phyloP scores from a whole-genome alignment of 2,888 invertebrate genomes.

The Pheosia gnoma region DNA sequence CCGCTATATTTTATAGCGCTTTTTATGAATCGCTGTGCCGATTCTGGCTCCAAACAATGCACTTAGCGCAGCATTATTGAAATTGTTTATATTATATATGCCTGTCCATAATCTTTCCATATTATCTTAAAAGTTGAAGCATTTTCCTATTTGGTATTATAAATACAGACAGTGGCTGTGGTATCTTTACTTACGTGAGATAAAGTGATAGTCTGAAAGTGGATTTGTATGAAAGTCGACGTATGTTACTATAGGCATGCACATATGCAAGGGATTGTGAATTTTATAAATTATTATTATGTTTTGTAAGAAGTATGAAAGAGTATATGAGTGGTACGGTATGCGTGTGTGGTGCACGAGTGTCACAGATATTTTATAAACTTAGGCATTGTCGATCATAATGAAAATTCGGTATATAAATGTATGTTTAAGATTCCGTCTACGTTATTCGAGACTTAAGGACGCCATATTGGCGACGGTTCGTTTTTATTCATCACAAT shows the following conservation, averaged over 20 bases:
- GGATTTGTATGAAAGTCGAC: conserved; percentile 65
- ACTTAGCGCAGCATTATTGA: conserved; percentile 70
- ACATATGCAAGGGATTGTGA: conserved; percentile 83
- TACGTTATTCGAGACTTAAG: conserved; percentile 67
- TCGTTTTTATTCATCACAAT: conserved; percentile 69
- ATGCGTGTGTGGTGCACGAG: conserved; percentile 58
- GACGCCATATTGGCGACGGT: conserved; percentile 79
- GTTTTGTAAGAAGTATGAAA: conserved; percentile 75
- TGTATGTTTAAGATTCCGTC: conserved; percentile 75
- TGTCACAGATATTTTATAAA: conserved; percentile 73
- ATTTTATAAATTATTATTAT: conserved; percentile 80
- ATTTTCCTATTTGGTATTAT: conserved; percentile 84
- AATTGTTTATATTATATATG: conserved; percentile 61
- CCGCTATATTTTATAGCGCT: conserved; percentile 11
- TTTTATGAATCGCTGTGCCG: conserved; percentile 20
- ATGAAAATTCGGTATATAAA: conserved; percentile 67
- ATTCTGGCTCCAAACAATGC: conserved; percentile 59
- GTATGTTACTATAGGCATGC: conserved; percentile 83
- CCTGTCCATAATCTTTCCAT: conserved; percentile 77
- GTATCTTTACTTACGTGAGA: conserved; percentile 82
- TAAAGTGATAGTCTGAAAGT: conserved; percentile 70
- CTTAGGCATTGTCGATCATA: conserved; percentile 72
- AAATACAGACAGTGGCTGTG: conserved; percentile 84
- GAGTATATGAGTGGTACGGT: conserved; percentile 56
- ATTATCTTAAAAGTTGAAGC: conserved; percentile 75